phyloP scores from a whole-genome alignment of 2,888 invertebrate species.

The Cheilosia soror region DNA sequence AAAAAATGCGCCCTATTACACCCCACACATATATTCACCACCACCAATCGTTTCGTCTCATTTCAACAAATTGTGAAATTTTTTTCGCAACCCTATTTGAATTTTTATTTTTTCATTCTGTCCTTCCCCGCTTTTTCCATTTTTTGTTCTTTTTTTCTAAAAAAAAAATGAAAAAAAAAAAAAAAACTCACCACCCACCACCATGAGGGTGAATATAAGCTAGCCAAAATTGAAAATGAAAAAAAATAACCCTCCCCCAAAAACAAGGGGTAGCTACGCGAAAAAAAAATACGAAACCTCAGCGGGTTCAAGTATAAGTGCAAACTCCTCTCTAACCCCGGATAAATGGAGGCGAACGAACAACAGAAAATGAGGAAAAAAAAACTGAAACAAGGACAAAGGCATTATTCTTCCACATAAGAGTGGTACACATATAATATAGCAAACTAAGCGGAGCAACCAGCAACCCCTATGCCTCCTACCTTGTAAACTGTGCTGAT shows the following conservation, averaged over 20 bases:
- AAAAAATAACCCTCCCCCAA: slow-evolving; percentile 45
- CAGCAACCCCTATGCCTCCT: slow-evolving; percentile 15
- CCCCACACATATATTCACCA: slow-evolving; percentile 34
- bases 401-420: slow-evolving; percentile 72
- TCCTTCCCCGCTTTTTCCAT: slow-evolving; percentile 53
- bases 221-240: slow-evolving; percentile 16
- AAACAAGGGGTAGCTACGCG: slow-evolving; percentile 48
- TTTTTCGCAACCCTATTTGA: slow-evolving; percentile 56
- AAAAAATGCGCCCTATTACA: slow-evolving; percentile 12
- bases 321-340: slow-evolving; percentile 71
- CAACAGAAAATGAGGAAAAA: slow-evolving; percentile 32
- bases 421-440: slow-evolving; percentile 53
- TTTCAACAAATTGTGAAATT: slow-evolving; percentile 64
- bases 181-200: slow-evolving; percentile 43
- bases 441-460: slow-evolving; percentile 60
- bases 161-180: background rate
- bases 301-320: slow-evolving; percentile 74
- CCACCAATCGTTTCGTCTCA: slow-evolving; percentile 73
- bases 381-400: slow-evolving; percentile 70
- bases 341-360: slow-evolving; percentile 59
- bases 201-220: slow-evolving; percentile 32
- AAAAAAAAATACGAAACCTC: slow-evolving; percentile 48
- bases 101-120: slow-evolving; percentile 19
- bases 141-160: slow-evolving; percentile 18
- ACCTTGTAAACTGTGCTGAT: slow-evolving; percentile 34